Evolutionary conservation across 2,113 vertebrate genomes (phyloP), one percentile per base, ranked within the genome.

Genomic region (Myanophis thanlyinensis): DNA sequence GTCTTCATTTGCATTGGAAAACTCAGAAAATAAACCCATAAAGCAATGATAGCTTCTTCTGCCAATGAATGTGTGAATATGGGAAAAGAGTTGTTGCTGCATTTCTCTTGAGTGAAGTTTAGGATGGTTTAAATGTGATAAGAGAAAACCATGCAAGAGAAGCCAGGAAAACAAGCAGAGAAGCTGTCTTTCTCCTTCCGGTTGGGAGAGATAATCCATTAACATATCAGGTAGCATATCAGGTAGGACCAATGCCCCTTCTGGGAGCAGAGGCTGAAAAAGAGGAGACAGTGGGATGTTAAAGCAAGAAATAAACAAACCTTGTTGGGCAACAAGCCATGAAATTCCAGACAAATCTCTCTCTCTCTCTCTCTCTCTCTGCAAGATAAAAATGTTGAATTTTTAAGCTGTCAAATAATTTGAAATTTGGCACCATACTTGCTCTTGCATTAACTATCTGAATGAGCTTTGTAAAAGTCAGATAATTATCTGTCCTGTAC

Each of bases 151-250:
- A 25, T 5, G 49, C 15, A 53, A 59, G 4, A 59, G 5, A 53
- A 35, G 3, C 11, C 47, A 89, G 49, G n/a, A 84, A 49, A 89
- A 85, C 25, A 12, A 92, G 49, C 44, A 40, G 10, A 18, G 73
- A 85, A 92, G 35, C 44, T 40, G 30, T 85, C 92, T 85, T 92
- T 89, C n/a, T n/a, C n/a, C n/a, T n/a, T n/a, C n/a, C n/a, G n/a
- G n/a, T n/a, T n/a, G n/a, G n/a, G n/a, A n/a, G n/a, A n/a, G n/a
- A n/a, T n/a, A n/a, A n/a, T n/a, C n/a, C n/a, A n/a, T n/a, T n/a
- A n/a, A n/a, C n/a, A n/a, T n/a, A n/a, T n/a, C n/a, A n/a, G n/a
- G n/a, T n/a, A n/a, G n/a, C n/a, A n/a, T n/a, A n/a, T n/a, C n/a
- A n/a, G n/a, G n/a, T n/a, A n/a, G n/a, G n/a, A n/a, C n/a, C n/a